Evolutionary conservation across 2,113 vertebrate genomes (phyloP).

Genomic region (Boleophthalmus pectinirostris): DNA sequence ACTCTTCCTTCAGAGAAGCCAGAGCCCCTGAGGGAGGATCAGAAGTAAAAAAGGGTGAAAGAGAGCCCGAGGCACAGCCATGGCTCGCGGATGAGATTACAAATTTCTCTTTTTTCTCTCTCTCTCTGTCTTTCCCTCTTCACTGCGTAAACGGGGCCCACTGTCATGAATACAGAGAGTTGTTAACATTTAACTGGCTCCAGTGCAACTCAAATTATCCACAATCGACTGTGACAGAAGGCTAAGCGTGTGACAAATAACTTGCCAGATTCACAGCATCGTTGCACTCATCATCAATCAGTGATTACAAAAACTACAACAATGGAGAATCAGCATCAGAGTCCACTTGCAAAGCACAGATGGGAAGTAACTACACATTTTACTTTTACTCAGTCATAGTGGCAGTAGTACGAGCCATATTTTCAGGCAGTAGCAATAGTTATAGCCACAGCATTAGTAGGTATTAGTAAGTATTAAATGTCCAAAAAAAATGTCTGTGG

Average conservation of each 20-base stretch:
- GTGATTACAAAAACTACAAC: constrained; percentile 61
- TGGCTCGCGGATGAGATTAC: constrained; percentile 72
- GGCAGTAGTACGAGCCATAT: not conserved
- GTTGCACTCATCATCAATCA: constrained; percentile 73
- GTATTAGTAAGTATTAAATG: no score
- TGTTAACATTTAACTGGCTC: constrained; percentile 76
- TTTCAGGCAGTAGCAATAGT: not conserved
- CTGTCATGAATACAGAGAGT: constrained; percentile 72
- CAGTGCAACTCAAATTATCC: constrained; percentile 75
- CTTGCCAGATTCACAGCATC: constrained; percentile 64
- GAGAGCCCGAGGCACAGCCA: constrained; percentile 71
- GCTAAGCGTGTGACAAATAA: constrained; percentile 69
- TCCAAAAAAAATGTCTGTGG: no score
- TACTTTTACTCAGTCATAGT: not conserved
- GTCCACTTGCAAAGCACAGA: constrained; percentile 16
- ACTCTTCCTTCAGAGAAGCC: constrained; percentile 67
- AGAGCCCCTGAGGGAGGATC: constrained; percentile 73
- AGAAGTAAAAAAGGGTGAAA: constrained; percentile 71
- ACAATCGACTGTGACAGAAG: constrained; percentile 70
- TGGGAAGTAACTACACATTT: not conserved
- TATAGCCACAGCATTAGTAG: not conserved
- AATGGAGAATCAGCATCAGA: constrained; percentile 50
- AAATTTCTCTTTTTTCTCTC: constrained; percentile 66
- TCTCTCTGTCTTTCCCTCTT: constrained; percentile 39
- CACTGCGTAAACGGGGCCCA: constrained; percentile 45